Conservation (phyloP, 2,888 invertebrate species). For the Nemurella pictetii region DNA sequence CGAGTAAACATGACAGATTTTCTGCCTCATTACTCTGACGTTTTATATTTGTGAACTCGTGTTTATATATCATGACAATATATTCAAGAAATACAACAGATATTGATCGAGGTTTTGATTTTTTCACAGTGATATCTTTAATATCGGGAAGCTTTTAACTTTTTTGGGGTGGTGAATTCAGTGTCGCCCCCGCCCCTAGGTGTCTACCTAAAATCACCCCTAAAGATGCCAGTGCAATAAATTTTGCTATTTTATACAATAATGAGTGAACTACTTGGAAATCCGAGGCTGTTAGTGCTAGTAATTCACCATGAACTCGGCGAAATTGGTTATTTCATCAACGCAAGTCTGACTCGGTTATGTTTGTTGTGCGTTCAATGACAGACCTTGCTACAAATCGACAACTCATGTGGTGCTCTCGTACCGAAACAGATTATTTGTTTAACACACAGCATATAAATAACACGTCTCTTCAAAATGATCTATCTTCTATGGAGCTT, state of each 20-base stretch:
- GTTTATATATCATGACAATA: neutral
- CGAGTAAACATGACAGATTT: neutral
- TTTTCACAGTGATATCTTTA: neutral
- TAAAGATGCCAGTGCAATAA: neutral
- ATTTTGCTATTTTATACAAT: neutral
- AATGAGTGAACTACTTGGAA: neutral
- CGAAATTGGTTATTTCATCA: neutral
- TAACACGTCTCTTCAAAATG: neutral
- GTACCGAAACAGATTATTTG: neutral
- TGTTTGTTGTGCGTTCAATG: constrained; percentile 21
- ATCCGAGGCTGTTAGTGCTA: neutral
- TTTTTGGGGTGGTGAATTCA: neutral
- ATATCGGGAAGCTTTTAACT: neutral
- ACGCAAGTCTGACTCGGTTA: neutral
- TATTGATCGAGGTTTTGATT: neutral
- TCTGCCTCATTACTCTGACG: neutral
- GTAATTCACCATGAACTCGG: neutral
- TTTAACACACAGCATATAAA: neutral
- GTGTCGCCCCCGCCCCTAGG: neutral
- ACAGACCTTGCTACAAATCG: neutral
- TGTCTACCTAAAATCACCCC: neutral
- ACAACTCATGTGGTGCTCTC: constrained; percentile 24
- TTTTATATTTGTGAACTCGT: neutral
- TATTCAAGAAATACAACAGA: neutral
- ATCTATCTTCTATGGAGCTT: neutral